phyloP scores from a whole-genome alignment of 2,113 vertebrate genomes.

The Microtus ochrogaster region DNA sequence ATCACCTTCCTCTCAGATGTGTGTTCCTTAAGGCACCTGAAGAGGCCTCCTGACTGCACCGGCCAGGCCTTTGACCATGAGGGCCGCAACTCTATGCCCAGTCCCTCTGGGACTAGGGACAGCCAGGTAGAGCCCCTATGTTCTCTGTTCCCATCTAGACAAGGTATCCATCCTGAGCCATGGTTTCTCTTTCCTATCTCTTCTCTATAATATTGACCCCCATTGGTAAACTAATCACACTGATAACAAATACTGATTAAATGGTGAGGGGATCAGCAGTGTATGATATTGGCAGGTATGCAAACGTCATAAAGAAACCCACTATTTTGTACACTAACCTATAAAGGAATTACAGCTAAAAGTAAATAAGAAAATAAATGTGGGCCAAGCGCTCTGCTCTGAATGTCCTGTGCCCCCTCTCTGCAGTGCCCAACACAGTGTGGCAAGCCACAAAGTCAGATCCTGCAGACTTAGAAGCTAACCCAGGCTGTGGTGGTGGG shows the following conservation, averaged over 20 bases:
- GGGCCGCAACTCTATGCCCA: neutral
- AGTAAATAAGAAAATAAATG: neutral
- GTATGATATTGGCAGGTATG: neutral
- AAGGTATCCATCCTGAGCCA: neutral
- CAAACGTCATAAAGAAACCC: neutral
- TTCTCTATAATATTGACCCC: neutral
- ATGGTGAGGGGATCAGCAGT: too few species aligned
- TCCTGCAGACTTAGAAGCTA: neutral
- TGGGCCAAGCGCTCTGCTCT: neutral
- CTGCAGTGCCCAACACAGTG: too few species aligned
- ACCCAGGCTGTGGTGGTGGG: too few species aligned
- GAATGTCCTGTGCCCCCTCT: neutral
- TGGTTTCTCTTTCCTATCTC: neutral
- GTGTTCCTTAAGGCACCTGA: neutral
- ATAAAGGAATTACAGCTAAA: neutral
- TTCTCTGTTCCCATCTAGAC: neutral
- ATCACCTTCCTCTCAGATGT: neutral
- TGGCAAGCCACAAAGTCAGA: neutral
- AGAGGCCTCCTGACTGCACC: neutral
- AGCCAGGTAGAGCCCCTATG: neutral
- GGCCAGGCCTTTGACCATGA: rapidly evolving
- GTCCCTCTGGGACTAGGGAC: neutral
- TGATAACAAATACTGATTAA: neutral
- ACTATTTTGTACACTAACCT: neutral
- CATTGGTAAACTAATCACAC: rapidly evolving